These are phyloP conservation scores for Tribolium madens DNA, from an alignment of 1,140 invertebrate genomes.

Conservation along the genomic window DNA sequence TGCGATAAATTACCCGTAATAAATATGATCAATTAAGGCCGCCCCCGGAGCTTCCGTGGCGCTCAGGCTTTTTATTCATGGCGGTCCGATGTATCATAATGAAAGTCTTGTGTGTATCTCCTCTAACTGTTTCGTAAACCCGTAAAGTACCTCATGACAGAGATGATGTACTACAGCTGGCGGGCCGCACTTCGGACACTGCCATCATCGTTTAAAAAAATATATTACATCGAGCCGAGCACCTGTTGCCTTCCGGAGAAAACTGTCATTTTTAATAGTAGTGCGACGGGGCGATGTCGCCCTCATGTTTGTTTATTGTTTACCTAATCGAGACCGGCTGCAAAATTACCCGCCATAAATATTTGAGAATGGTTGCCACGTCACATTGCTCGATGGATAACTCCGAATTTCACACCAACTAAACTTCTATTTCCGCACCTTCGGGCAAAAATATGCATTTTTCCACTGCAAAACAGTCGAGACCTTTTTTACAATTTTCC, in stretches of 20 bases:
- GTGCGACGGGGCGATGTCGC: constrained; percentile 34
- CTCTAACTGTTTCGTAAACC: constrained; percentile 35
- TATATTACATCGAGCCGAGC: constrained; percentile 21
- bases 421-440: constrained; percentile 11
- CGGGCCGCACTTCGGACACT: constrained; percentile 35
- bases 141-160: constrained; percentile 36
- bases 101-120: constrained; percentile 12
- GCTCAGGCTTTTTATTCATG: constrained; percentile 21
- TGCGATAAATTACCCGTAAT: constrained; percentile 28
- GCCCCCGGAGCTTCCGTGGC: constrained; percentile 36
- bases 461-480: not conserved
- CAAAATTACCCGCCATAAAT: constrained; percentile 38
- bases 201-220: constrained; percentile 37
- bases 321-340: constrained; percentile 36
- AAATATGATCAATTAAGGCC: constrained; percentile 37
- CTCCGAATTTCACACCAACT: constrained; percentile 21
- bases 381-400: constrained; percentile 25
- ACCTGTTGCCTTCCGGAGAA: constrained; percentile 37
- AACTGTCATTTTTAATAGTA: constrained; percentile 38
- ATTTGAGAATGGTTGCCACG: constrained; percentile 36
- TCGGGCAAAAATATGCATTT: not conserved
- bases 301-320: constrained; percentile 39
- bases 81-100: constrained; percentile 23
- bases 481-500: not conserved
- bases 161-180: constrained; percentile 38